A percentile compares a stretch with the other conserved stretches of the same genome.
phyloP scores from a whole-genome alignment of 2,888 invertebrate genomes.

The Ecdyonurus torrentis region DNA sequence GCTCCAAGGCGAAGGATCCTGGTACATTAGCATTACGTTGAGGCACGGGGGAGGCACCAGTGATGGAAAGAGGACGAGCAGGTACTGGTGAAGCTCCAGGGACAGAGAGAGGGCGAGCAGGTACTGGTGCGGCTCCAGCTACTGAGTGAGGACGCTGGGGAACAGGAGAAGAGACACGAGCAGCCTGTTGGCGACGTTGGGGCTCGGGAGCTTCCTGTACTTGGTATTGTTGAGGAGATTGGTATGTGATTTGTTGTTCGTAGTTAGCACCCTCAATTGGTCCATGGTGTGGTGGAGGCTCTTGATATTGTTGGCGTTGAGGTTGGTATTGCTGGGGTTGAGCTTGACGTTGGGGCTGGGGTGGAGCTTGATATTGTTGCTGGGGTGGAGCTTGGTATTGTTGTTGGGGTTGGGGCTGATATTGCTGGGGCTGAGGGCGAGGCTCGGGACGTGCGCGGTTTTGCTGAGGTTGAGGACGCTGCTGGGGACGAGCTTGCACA shows the following conservation, averaged over 20 bases:
- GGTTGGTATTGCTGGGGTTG: conserved; percentile 17
- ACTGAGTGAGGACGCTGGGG: conserved; percentile 18
- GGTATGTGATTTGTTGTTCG: conserved; percentile 19
- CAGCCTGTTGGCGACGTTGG: conserved; percentile 8
- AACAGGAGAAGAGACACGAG: conserved; percentile 1
- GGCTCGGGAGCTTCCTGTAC: not conserved
- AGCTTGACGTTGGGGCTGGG: conserved; percentile 8
- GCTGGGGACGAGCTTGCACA: not conserved
- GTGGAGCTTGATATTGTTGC: conserved; percentile 10
- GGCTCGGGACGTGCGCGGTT: conserved; percentile 15
- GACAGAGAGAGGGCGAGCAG: conserved; percentile 15
- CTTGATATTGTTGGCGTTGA: conserved; percentile 15
- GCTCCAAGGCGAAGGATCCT: conserved; percentile 20
- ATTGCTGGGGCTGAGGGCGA: conserved; percentile 12
- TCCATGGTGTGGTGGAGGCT: not conserved
- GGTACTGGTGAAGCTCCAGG: conserved; percentile 11
- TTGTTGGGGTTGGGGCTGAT: conserved; percentile 20
- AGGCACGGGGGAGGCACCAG: conserved; percentile 7
- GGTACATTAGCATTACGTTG: conserved; percentile 14
- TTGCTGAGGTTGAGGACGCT: conserved; percentile 5
- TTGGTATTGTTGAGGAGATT: conserved; percentile 9
- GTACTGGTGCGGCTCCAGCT: conserved; percentile 11
- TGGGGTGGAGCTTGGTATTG: conserved; percentile 9
- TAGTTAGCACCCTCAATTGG: conserved; percentile 15
- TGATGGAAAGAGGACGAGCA: not conserved